Evolutionary conservation across 2,113 vertebrate genomes (phyloP).

Genomic region (Myotis lucifugus): DNA sequence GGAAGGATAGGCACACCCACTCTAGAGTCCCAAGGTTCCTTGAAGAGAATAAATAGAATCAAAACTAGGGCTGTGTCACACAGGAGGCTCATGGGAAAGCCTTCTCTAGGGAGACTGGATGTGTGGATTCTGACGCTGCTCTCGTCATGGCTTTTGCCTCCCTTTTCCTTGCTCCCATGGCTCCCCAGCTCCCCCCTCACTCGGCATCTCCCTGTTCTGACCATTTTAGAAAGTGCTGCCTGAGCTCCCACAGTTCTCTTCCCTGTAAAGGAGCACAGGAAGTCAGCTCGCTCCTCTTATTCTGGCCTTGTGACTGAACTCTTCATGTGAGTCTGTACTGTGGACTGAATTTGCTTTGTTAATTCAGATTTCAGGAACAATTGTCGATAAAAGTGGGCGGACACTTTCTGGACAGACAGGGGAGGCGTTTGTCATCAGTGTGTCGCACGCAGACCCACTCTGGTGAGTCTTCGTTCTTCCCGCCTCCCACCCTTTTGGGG

Average conservation of each 20-base stretch:
- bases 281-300: background rate
- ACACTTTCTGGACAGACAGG: slow-evolving; percentile 97
- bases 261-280: background rate
- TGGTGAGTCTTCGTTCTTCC: slow-evolving; percentile 89
- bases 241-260: background rate
- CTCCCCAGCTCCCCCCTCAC: background rate
- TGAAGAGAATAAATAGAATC: background rate
- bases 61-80: background rate
- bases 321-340: background rate
- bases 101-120: background rate
- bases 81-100: background rate
- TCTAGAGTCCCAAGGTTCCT: background rate
- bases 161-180: background rate
- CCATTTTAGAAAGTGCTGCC: background rate
- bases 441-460: slow-evolving; percentile 92
- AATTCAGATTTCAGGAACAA: slow-evolving; percentile 95
- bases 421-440: slow-evolving; percentile 96
- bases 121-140: background rate
- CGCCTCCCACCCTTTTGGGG: background rate
- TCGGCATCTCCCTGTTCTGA: background rate
- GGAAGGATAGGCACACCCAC: background rate
- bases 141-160: background rate
- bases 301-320: background rate
- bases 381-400: slow-evolving; percentile 97
- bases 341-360: slow-evolving; percentile 43